Base-by-base conservation (phyloP, 2,113 vertebrate genomes). In the Muscicapa adusta region DNA sequence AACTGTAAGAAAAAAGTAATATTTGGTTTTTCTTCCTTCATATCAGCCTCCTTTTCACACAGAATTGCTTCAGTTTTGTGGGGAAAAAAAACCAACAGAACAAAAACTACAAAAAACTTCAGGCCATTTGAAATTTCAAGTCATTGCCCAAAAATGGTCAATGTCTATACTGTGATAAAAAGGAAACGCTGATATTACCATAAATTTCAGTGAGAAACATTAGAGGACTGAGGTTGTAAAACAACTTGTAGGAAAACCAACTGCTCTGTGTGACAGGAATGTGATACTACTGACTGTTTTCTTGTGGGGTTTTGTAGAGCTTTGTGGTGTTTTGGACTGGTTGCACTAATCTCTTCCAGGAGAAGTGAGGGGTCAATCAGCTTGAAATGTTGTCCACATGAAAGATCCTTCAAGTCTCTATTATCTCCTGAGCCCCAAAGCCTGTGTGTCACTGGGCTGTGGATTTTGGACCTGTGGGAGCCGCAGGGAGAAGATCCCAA, bases 381-480 rank as follows among this genome's bases (percentile, higher is more conserved):
- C 24, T 60, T 50, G 25, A 72, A 75, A 7, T 1, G 1, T 1
- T 58, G 8, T 29, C n/a, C 25, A 22, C 4, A 1, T 19, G 14
- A 5, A 16, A n/a, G 54, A 84, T 77, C 40, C 81, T 53, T 89
- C 31, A 53, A 26, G 42, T 36, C 18, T 48, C 28, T 36, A 1
- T 47, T 23, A 0, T 8, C 4, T 31, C 57, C 48, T 9, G 18
- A 36, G 12, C 43, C 43, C 58, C 45, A 47, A 60, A 67, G 17
- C 33, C 40, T 3, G 0, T 1, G 1, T 36, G 43, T 31, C 0
- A 0, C 29, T 38, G 58, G 34, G 48, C 10, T 14, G 3, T 14
- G 47, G 63, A 6, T 57, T 33, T 8, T 42, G 58, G 26, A 75
- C 28, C 28, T 10, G 10, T 43, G 58, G 50, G 50, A 45, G 31